Evolutionary conservation across 2,888 invertebrate genomes (phyloP).

Genomic region (Allolobophora icterica): DNA sequence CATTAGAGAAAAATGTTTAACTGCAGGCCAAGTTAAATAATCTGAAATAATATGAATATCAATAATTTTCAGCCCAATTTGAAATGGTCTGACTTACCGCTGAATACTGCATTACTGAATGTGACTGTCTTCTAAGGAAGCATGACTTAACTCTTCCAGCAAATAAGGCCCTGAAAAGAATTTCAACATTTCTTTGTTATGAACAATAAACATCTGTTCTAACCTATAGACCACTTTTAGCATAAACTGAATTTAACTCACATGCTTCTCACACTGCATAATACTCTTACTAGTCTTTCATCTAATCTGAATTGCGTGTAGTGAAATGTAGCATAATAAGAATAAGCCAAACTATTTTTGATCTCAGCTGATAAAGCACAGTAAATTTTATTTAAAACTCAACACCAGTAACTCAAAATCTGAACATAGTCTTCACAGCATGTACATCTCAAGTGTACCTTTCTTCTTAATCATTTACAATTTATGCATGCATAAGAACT

Average conservation of each 20-base stretch:
- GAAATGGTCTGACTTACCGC: conserved; percentile 3
- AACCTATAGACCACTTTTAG: not conserved
- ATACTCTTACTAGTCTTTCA: too few species aligned
- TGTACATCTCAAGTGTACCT: not conserved
- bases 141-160: not conserved
- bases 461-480: not conserved
- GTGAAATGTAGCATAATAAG: too few species aligned
- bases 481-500: not conserved
- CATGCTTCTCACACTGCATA: not conserved
- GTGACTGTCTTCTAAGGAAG: not conserved
- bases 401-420: too few species aligned
- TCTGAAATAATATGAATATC: too few species aligned
- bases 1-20: too few species aligned
- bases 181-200: not conserved
- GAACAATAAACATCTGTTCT: not conserved
- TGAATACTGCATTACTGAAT: not conserved
- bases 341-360: too few species aligned
- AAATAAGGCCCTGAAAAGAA: not conserved
- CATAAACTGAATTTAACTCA: not conserved
- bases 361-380: too few species aligned
- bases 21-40: too few species aligned
- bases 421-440: too few species aligned
- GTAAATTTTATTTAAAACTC: too few species aligned
- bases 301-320: too few species aligned
- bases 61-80: too few species aligned